These are phyloP conservation scores for Nannoperca obscura DNA, from an alignment of 2,797 vertebrate genomes.

Conservation along the genomic window DNA sequence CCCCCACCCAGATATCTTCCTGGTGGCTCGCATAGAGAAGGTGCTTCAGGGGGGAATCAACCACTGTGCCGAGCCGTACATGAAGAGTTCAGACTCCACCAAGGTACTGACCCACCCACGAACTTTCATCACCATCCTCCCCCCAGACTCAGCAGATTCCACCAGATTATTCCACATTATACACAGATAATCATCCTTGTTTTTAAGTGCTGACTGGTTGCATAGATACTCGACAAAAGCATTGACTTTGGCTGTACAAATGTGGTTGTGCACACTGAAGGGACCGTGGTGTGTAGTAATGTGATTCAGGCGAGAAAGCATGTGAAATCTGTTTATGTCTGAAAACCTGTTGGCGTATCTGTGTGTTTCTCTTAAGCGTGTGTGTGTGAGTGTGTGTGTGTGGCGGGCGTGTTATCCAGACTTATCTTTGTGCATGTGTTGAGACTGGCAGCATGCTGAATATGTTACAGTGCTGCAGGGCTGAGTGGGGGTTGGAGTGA, in stretches of 20 bases:
- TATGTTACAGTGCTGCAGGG: slow-evolving; percentile 19
- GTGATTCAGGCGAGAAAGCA: slow-evolving; percentile 46
- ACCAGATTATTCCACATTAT: slow-evolving; percentile 61
- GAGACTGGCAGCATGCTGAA: slow-evolving; percentile 43
- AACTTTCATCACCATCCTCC: slow-evolving; percentile 16
- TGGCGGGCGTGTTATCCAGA: not conserved
- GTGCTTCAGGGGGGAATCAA: slow-evolving; percentile 96
- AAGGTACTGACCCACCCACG: slow-evolving; percentile 86
- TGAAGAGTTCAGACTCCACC: slow-evolving; percentile 97
- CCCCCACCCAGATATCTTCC: slow-evolving; percentile 97
- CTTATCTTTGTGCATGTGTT: slow-evolving; percentile 11
- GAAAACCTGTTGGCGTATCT: not conserved
- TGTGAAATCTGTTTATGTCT: slow-evolving; percentile 20
- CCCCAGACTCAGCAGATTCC: slow-evolving; percentile 60
- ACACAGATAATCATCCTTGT: slow-evolving; percentile 57
- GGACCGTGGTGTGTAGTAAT: slow-evolving; percentile 46
- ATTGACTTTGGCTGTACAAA: slow-evolving; percentile 69
- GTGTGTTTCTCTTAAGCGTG: not conserved
- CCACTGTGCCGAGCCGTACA: slow-evolving; percentile 97
- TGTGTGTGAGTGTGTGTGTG: slow-evolving; percentile 4
- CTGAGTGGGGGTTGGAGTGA: slow-evolving; percentile 16
- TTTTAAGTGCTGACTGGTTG: slow-evolving; percentile 51
- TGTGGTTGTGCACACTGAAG: slow-evolving; percentile 41
- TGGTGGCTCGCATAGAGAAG: slow-evolving; percentile 97
- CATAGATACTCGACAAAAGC: slow-evolving; percentile 50